Conservation (phyloP, 2,797 vertebrate species). For the Pagetopsis macropterus region DNA sequence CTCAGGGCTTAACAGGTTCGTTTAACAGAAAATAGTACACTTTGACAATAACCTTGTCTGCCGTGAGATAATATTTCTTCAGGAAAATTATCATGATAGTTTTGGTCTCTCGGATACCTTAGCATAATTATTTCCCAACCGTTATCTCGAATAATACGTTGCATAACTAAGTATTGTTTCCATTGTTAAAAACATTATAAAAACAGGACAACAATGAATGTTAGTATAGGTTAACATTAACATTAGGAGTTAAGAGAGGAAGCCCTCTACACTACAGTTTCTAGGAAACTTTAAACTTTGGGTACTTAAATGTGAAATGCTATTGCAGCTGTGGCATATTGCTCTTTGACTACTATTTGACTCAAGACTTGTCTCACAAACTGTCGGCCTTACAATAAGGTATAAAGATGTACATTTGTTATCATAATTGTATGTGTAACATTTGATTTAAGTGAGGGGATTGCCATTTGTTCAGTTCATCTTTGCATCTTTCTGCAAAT, state of each 20-base stretch:
- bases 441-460: not conserved
- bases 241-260: conserved; percentile 22
- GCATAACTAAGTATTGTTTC: conserved; percentile 16
- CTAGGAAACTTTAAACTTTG: conserved; percentile 10
- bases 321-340: conserved; percentile 8
- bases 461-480: not conserved
- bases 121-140: conserved; percentile 3
- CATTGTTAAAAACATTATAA: conserved; percentile 10
- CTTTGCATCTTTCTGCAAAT: not conserved
- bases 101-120: not conserved
- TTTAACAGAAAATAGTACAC: conserved; percentile 24
- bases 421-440: not conserved
- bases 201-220: conserved; percentile 13
- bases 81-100: conserved; percentile 3
- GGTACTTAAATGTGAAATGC: not conserved
- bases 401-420: not conserved
- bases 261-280: conserved; percentile 17
- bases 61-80: conserved; percentile 18
- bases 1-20: not conserved
- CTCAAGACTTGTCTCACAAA: not conserved
- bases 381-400: not conserved
- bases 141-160: not conserved
- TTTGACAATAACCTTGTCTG: conserved; percentile 29
- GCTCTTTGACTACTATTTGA: not conserved
- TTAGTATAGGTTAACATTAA: conserved; percentile 42